Evolutionary conservation across 2,888 invertebrate genomes (phyloP).

Genomic region (Panopea generosa): DNA sequence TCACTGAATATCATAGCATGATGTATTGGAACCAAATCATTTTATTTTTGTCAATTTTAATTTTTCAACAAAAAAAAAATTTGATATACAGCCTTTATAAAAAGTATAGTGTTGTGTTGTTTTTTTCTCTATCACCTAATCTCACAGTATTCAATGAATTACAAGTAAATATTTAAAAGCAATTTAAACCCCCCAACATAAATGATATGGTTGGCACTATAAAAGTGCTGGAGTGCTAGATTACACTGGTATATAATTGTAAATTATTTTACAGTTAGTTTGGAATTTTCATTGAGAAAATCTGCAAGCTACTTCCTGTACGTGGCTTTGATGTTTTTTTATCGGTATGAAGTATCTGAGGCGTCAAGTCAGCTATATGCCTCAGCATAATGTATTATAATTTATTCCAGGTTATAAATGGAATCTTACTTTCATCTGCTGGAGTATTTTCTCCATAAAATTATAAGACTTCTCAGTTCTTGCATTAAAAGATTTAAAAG

Average conservation of each 20-base stretch:
- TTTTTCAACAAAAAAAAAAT: too few relatives aligned
- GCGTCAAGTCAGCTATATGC: neutral
- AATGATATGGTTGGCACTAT: neutral
- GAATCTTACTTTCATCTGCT: constrained; percentile 7
- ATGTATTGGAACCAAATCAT: too few relatives aligned
- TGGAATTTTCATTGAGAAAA: constrained; percentile 46
- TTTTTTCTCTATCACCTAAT: too few relatives aligned
- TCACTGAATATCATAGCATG: too few relatives aligned
- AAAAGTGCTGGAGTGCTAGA: neutral
- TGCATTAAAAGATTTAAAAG: too few relatives aligned
- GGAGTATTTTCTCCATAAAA: constrained; percentile 19
- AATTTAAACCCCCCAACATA: too few relatives aligned
- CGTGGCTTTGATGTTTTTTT: constrained; percentile 35
- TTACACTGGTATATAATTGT: constrained; percentile 22
- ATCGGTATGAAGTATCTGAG: constrained; percentile 26
- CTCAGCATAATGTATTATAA: constrained; percentile 20
- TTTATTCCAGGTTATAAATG: constrained; percentile 22
- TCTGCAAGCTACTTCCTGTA: constrained; percentile 43
- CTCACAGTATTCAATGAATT: too few relatives aligned
- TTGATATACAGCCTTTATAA: too few relatives aligned
- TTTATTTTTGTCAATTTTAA: too few relatives aligned
- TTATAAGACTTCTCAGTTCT: neutral
- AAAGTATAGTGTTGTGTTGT: too few relatives aligned
- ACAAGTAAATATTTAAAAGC: too few relatives aligned
- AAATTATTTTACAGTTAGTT: constrained; percentile 49